Evolutionary conservation across 2,113 vertebrate species (phyloP).

Genomic region (Hylia prasina): DNA sequence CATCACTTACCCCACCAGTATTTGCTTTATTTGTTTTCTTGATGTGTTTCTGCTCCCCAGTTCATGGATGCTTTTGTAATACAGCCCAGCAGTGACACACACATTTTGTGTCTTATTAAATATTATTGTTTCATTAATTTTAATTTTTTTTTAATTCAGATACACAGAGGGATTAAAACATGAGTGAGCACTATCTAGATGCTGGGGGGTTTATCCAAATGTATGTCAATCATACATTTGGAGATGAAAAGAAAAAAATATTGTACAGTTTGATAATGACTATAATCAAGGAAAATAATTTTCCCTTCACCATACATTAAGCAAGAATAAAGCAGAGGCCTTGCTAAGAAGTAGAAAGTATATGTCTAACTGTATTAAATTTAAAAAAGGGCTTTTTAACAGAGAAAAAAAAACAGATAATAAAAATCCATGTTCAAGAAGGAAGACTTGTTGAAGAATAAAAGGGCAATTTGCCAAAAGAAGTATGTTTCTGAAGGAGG

Average conservation of each 20-base stretch:
- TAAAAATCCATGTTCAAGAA: background rate
- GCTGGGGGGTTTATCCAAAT: background rate
- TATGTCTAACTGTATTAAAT: background rate
- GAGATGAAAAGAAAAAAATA: background rate
- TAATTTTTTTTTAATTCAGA: background rate
- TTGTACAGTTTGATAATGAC: background rate
- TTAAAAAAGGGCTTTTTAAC: background rate
- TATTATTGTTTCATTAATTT: background rate
- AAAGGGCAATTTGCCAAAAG: background rate
- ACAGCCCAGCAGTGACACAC: background rate
- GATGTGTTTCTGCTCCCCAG: background rate
- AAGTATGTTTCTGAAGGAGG: background rate
- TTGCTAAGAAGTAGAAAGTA: background rate
- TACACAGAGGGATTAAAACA: background rate
- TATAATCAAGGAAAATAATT: background rate
- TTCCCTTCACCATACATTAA: background rate
- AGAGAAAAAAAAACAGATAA: background rate
- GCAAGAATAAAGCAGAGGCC: background rate
- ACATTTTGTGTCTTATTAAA: background rate
- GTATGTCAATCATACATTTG: background rate
- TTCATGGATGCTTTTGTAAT: background rate
- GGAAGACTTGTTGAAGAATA: background rate
- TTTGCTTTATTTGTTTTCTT: background rate
- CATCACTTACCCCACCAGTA: accelerated
- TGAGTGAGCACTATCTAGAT: background rate